Base-by-base conservation (phyloP, 2,797 vertebrate species). In the Octomys mimax region DNA sequence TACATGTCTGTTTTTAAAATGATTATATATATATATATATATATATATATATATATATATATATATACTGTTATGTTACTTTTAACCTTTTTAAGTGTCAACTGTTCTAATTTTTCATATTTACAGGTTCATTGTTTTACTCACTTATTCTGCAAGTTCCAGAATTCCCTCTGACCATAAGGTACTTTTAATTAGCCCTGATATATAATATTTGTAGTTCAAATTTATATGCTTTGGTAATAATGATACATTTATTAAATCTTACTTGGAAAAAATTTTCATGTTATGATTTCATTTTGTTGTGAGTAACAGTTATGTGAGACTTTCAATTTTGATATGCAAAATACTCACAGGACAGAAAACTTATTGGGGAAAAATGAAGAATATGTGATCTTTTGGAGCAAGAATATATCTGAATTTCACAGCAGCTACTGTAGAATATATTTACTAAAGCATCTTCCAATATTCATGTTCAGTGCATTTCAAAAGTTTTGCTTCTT, bases 401-500 rank as follows among this genome's bases (percentile, higher is more conserved):
- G 2, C 61, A 61, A 89, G n/a, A 86, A 54, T 61, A 26, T 16
- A 61, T 68, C 62, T 49, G 14, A 39, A 59, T 92, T 97, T 88
- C 52, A 70, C 49, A 18, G 28, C 42, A 61, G 46, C 22, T 85
- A 31, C 33, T 24, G 12, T 59, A 85, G 46, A 70, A 10, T 18
- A 75, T 1, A 46, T n/a, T 89, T 89, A 42, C 18, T 54, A 95
- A 94, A 62, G 18, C 46, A 68, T 21, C 12, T 28, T 39, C 61
- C 59, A 87, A 22, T 54, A 49, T 84, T 91, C 52, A 52, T 21
- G 68, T 52, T 89, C 16, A 31, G 21, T 54, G 0, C 2, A 42
- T 91, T 93, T 97, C 46, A 66, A n/a, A 81, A 95, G 21, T 64
- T 28, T 57, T 85, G 28, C 39, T 95, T 94, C 82, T 81, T 31